A percentile compares a stretch with the other conserved stretches of the same genome.
Conservation (phyloP, 2,888 invertebrate genomes). For the Drosophila melanocephala region DNA sequence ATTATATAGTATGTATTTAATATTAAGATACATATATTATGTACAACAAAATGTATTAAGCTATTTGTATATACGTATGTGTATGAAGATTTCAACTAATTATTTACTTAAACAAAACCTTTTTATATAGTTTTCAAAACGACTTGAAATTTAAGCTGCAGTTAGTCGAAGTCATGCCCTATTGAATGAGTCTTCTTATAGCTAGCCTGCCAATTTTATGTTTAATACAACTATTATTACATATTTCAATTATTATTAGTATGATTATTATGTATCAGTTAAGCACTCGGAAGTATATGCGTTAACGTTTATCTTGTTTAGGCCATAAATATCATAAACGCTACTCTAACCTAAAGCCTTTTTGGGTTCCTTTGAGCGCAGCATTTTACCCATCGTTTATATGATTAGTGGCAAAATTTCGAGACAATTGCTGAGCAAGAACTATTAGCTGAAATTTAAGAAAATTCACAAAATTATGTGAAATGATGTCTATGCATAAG, state of each 20-base stretch:
- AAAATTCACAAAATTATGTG: conserved; percentile 55
- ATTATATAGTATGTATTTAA: conserved; percentile 22
- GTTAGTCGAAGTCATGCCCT: conserved; percentile 65
- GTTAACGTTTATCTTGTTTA: conserved; percentile 41
- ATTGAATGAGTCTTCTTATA: conserved; percentile 74
- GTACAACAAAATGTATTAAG: conserved; percentile 40
- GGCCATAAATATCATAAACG: conserved; percentile 47
- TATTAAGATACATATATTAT: conserved; percentile 28
- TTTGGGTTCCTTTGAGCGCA: conserved; percentile 48
- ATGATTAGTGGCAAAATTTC: conserved; percentile 21
- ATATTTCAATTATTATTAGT: conserved; percentile 24
- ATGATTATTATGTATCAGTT: conserved; percentile 17
- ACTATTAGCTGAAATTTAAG: conserved; percentile 67
- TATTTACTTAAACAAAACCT: conserved; percentile 46
- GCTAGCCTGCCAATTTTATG: conserved; percentile 72
- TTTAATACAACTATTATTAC: conserved; percentile 43
- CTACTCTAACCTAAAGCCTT: conserved; percentile 34
- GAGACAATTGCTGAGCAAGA: conserved; percentile 60
- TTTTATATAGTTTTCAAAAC: conserved; percentile 44
- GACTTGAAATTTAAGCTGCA: conserved; percentile 38
- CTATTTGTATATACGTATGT: conserved; percentile 31
- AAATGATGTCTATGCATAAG: conserved; percentile 55
- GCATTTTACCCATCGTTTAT: conserved; percentile 49
- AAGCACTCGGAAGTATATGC: conserved; percentile 14
- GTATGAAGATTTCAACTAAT: conserved; percentile 30